These are phyloP conservation scores for Tinea trinotella DNA, from an alignment of 2,888 invertebrate genomes.

Conservation along the genomic window DNA sequence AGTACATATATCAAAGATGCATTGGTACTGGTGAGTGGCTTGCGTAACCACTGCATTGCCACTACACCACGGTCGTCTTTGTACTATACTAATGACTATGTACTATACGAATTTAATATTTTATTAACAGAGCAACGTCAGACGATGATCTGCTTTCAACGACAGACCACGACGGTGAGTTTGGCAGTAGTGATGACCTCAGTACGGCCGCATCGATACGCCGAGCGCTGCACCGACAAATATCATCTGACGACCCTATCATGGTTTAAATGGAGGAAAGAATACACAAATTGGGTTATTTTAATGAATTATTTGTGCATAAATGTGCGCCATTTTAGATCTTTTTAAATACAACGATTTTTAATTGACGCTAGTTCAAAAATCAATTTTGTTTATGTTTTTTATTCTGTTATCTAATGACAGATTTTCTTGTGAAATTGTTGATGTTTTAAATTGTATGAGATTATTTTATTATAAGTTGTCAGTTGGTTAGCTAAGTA, in stretches of 20 bases:
- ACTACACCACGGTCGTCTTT: background rate
- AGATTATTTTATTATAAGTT: too few species aligned
- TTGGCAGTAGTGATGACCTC: constrained; percentile 76
- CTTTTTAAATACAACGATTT: background rate
- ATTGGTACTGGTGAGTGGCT: too few species aligned
- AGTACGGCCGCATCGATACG: constrained; percentile 44
- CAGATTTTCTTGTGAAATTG: background rate
- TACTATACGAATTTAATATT: background rate
- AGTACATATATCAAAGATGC: too few species aligned
- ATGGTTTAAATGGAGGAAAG: constrained; percentile 66
- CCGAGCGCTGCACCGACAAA: constrained; percentile 53
- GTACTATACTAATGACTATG: background rate
- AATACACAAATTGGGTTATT: too few species aligned
- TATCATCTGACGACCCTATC: constrained; percentile 67
- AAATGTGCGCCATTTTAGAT: too few species aligned
- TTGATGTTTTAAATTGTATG: background rate
- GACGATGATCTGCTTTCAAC: constrained; percentile 88
- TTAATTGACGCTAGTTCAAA: background rate
- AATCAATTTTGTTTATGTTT: background rate
- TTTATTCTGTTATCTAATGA: background rate
- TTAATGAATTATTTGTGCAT: too few species aligned
- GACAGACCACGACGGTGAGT: constrained; percentile 84
- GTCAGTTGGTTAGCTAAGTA: too few species aligned
- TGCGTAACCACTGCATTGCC: too few species aligned
- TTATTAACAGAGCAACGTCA: constrained; percentile 77